Evolutionary conservation across 2,797 vertebrate species (phyloP), one percentile per base, ranked within the genome.

Genomic region (Pseudochirops cupreus): DNA sequence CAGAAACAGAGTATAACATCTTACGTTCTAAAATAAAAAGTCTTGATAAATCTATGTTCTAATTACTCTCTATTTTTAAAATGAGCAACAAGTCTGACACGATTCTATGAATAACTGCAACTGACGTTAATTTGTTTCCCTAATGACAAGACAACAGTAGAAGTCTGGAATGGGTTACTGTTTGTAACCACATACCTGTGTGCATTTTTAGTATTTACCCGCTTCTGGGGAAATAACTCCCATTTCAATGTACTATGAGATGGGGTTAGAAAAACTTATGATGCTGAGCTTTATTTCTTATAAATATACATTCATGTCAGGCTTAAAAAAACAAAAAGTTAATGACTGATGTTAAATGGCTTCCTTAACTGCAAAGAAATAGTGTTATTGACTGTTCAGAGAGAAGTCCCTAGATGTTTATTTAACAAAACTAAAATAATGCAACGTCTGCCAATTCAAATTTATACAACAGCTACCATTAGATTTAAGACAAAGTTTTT

Each of bases 401-500:
- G 59, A 62, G 28, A 58, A 58, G 28, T 11, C 28, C 28, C 28
- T 59, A 59, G 10, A 31, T 59, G 12, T 59, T 67, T 67, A 18
- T 67, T 67, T 82, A 18, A 24, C 7, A 46, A 82, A 82, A 82
- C 21, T 46, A 39, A 82, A 82, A 82, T 82, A 82, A 46, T 46
- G n/a, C 74, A 94, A 56, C 67, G 93, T 91, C 89, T 46, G 18
- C 39, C 39, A 5, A 26, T 87, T 87, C 39, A 96, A 46, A 93
- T 91, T 54, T 52, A 95, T 96, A 13, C 89, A 93, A 39, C 16
- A 94, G 12, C 94, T 92, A 58, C n/a, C 56, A 62, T 56, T 0
- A 91, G 14, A 56, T 95, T 96, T 46, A 90, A 91, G 55, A 39
- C 28, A 93, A 94, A 90, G 28, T 33, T 90, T 96, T 92, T 53